phyloP scores from a whole-genome alignment of 2,797 vertebrate genomes.

The Sebastes matsubarae region DNA sequence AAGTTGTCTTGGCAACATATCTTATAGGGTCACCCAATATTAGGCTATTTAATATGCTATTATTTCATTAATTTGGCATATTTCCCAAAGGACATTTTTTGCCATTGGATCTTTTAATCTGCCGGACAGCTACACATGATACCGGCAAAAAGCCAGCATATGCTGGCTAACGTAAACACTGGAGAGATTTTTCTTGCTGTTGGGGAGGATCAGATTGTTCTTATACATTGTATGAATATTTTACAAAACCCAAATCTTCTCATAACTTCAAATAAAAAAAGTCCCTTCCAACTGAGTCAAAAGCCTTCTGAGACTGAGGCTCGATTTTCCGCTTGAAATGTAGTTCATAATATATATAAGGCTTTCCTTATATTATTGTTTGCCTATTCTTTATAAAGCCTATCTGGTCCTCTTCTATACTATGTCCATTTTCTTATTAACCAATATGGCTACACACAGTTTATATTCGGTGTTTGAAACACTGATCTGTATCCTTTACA shows the following conservation, averaged over 20 bases:
- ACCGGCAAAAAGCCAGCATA: no score
- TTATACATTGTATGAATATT: background rate
- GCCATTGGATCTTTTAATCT: no score
- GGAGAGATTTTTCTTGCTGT: background rate
- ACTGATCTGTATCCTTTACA: background rate
- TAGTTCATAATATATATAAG: background rate
- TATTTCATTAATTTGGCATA: no score
- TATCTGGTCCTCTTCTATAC: background rate
- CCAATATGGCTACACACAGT: background rate
- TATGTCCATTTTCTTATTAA: background rate
- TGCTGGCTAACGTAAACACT: no score
- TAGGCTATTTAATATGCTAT: no score
- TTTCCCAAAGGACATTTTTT: no score
- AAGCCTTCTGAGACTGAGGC: background rate
- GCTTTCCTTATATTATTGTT: background rate
- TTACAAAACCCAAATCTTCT: background rate
- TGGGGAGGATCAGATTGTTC: background rate
- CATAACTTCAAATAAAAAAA: background rate
- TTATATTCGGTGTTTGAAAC: background rate
- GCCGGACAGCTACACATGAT: rapidly evolving
- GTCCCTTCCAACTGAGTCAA: background rate
- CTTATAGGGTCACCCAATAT: no score
- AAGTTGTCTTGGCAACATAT: no score
- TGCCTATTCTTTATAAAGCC: background rate
- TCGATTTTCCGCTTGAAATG: background rate